Evolutionary conservation across 2,888 invertebrate species (phyloP), one percentile per base, ranked within the genome.

Genomic region (Watsonalla binaria): DNA sequence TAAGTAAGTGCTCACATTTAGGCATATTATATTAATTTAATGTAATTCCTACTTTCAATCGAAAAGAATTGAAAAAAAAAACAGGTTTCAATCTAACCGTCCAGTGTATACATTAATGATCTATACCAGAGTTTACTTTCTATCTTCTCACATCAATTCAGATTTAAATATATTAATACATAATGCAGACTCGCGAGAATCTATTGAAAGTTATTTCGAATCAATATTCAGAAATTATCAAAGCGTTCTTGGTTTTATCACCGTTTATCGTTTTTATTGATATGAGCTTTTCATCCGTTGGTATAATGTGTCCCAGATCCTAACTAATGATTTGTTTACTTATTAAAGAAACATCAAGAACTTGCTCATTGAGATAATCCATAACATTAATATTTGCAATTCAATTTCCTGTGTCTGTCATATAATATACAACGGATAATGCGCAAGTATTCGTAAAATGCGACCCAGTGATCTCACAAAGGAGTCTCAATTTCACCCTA

Each of bases 401-500:
- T 24, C 24, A 4, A 24, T 24, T 24, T 24, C 24, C 1, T 24
- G 24, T 24, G 24, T 24, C 24, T 24, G 24, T 24, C 1, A 24
- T 4, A 2, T n/a, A n/a, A n/a, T 24, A 24, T 24, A 24, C 24
- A 24, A 24, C 24, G 24, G 24, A 24, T 24, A 24, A 24, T 24
- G 24, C 24, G 24, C 24, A 24, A 24, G 24, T 24, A 24, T 24
- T 24, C 1, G 8, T 8, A 14, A 9, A 5, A 46, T 15, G 45
- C 6, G 52, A 54, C 55, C 57, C 56, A 60, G 51, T 64, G 55
- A 57, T 63, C 56, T 64, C 56, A 63, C 68, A 72, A 75, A 72
- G 66, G 68, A 72, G 75, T 70, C 60, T 76, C 65, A 62, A 73
- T 78, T 73, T 78, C 78, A 72, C 74, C 75, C 72, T 78, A 81